Percentiles rank a stretch among this genome's conserved stretches.
These are phyloP conservation scores for Platycnemis pennipes DNA, from an alignment of 2,888 invertebrate genomes.

Conservation along the genomic window DNA sequence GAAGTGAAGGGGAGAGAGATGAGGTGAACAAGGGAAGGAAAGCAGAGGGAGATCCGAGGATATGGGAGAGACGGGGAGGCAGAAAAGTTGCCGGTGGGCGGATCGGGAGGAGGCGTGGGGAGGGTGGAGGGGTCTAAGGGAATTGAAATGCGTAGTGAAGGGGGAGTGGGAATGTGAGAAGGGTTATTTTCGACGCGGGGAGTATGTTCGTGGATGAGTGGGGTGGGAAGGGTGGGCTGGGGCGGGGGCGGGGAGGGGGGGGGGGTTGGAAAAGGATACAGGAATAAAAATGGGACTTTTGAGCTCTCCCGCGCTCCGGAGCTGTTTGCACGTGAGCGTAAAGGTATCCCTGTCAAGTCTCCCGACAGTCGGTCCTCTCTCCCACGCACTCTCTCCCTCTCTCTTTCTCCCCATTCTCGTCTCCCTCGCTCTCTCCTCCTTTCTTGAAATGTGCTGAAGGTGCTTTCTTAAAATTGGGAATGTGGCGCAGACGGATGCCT, in stretches of 20 bases:
- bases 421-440: neutral
- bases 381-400: neutral
- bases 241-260: too few species aligned
- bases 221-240: too few species aligned
- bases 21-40: neutral
- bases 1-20: neutral
- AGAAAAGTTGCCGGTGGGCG: neutral
- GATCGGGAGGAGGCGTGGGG: neutral
- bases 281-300: neutral
- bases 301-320: neutral
- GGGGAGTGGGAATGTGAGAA: neutral
- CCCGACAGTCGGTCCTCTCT: neutral
- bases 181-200: neutral
- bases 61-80: neutral
- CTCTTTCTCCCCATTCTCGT: neutral
- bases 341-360: conserved; percentile 5
- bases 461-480: neutral
- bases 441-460: too few species aligned
- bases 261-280: neutral
- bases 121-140: neutral
- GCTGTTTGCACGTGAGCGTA: neutral
- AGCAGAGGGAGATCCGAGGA: neutral
- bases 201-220: too few species aligned
- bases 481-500: neutral
- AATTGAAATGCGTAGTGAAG: conserved; percentile 9